Evolutionary conservation across 35 echinoderm and acorn worm species (phyloP).

Genomic region (Lytechinus variegatus): DNA sequence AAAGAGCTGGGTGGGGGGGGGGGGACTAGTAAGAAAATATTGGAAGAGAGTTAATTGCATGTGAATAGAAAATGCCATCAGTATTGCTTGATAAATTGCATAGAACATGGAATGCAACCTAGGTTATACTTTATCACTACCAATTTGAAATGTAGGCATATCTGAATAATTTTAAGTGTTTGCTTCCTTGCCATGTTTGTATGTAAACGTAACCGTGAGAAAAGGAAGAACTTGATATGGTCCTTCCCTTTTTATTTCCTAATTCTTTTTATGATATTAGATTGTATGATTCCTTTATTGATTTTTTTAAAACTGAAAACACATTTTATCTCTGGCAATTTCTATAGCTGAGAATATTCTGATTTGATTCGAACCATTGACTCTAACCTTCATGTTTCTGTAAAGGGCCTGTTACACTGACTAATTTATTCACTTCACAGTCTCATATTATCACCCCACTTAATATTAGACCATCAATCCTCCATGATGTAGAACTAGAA

Average conservation of each 20-base stretch:
- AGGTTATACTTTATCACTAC: neutral
- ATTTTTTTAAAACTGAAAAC: no score
- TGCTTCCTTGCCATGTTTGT: neutral
- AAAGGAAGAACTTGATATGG: neutral
- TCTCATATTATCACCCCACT: no score
- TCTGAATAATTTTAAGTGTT: neutral
- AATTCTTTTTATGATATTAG: neutral
- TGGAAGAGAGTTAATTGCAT: neutral
- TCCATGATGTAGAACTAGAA: no score
- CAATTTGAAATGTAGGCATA: neutral
- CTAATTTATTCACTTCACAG: no score
- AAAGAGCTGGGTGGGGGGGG: neutral
- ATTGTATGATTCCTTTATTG: no score
- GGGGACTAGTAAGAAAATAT: no score
- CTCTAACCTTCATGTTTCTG: no score
- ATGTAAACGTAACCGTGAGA: neutral
- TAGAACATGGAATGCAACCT: neutral
- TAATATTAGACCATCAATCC: no score
- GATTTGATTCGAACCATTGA: no score
- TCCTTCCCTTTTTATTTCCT: neutral
- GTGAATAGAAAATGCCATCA: neutral
- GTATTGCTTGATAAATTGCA: neutral
- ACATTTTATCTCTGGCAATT: no score
- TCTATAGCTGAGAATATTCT: no score
- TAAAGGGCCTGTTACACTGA: no score